Evolutionary conservation across 2,113 vertebrate genomes (phyloP).

Genomic region (Pycnonotus jocosus): DNA sequence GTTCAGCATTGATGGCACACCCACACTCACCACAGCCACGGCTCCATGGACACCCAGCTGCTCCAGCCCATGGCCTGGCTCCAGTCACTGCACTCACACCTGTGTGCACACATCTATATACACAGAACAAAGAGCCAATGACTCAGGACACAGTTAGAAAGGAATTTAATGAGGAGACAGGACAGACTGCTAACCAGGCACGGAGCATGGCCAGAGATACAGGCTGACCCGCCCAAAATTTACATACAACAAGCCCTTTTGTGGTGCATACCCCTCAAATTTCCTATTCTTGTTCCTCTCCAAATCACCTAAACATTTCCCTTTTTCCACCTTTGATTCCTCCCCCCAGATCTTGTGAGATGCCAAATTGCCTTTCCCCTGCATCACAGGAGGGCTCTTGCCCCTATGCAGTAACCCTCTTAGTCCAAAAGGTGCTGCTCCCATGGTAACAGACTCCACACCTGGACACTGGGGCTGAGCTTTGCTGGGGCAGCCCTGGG

Average conservation of each 20-base stretch:
- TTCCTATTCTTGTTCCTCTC: not conserved
- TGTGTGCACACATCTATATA: fast-evolving
- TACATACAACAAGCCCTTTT: not conserved
- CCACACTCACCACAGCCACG: fast-evolving
- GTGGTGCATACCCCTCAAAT: not conserved
- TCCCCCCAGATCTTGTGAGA: not conserved
- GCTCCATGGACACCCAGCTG: not conserved
- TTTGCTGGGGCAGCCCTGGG: not conserved
- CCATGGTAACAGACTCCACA: fast-evolving
- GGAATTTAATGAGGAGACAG: not conserved
- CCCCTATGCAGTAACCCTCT: too few species aligned
- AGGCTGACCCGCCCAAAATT: not conserved
- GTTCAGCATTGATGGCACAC: fast-evolving
- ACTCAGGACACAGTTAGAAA: not conserved
- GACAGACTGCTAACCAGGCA: not conserved
- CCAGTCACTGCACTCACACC: not conserved
- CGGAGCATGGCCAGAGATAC: not conserved
- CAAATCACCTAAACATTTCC: not conserved
- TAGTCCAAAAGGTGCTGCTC: not conserved
- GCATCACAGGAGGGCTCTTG: not conserved
- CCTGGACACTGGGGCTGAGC: not conserved
- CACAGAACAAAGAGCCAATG: not conserved
- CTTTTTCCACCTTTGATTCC: not conserved
- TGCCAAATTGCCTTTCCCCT: not conserved
- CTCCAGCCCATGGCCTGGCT: fast-evolving